Evolutionary conservation across 2,797 vertebrate species (phyloP).

Genomic region (Podargus strigoides): DNA sequence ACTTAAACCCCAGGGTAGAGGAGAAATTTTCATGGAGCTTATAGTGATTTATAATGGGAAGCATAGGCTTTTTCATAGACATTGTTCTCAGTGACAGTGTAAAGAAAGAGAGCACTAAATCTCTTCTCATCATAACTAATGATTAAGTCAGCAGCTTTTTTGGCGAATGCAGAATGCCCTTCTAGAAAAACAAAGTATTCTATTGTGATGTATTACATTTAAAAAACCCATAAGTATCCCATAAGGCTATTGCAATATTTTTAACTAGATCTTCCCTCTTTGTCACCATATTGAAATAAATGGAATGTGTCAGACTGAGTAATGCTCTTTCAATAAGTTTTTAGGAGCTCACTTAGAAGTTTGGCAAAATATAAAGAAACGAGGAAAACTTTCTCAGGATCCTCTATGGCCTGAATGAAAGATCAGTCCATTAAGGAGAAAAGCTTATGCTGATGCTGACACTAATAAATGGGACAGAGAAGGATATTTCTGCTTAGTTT

Average conservation of each 20-base stretch:
- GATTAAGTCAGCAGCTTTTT: conserved; percentile 73
- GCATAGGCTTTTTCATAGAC: conserved; percentile 65
- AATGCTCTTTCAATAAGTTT: conserved; percentile 69
- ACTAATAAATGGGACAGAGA: conserved; percentile 53
- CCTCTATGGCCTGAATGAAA: conserved; percentile 63
- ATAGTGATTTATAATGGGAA: conserved; percentile 78
- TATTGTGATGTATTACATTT: conserved; percentile 69
- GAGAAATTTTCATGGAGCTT: conserved; percentile 77
- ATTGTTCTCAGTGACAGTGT: conserved; percentile 77
- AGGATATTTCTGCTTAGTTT: conserved; percentile 37
- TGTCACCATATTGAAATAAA: conserved; percentile 70
- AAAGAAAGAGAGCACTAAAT: conserved; percentile 75
- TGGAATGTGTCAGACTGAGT: conserved; percentile 68
- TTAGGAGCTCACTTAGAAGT: conserved; percentile 58
- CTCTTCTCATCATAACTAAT: conserved; percentile 73
- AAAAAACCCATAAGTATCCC: conserved; percentile 60
- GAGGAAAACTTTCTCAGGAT: conserved; percentile 72
- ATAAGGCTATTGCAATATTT: conserved; percentile 70
- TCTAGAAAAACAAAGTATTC: conserved; percentile 72
- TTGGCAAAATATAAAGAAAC: conserved; percentile 63
- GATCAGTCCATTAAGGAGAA: conserved; percentile 47
- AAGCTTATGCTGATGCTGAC: conserved; percentile 60
- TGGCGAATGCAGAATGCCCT: conserved; percentile 50
- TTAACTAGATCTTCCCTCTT: conserved; percentile 66
- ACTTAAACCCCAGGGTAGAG: conserved; percentile 68